Evolutionary conservation across 2,113 vertebrate genomes (phyloP), one percentile per base, ranked within the genome.

Genomic region (Melanocharis versteri): DNA sequence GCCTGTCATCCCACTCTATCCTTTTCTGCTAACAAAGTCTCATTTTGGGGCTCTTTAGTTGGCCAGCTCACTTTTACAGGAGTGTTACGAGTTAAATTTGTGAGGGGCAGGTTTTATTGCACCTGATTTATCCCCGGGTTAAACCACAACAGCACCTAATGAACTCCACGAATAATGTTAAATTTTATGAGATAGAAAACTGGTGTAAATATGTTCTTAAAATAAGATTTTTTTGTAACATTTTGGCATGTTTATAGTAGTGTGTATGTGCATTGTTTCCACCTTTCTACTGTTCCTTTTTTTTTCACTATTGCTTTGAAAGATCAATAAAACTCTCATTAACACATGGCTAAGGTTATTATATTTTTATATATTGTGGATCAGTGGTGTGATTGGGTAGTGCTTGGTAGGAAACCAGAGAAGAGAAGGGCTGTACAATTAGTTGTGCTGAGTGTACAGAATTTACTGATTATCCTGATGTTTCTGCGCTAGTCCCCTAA

Each of bases 71-170:
- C 24, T 35, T 66, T 53, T 44, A 15, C 37, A 48, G 45, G 65
- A 56, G 37, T 2, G 2, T n/a, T 53, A 8, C 0, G 1, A 39
- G 42, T 77, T 70, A 8, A 15, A 58, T 65, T 78, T n/a, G 9
- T 28, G 47, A 71, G 76, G 47, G 23, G 13, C 61, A 15, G 23
- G 11, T 82, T 75, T 75, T 45, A 37, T 24, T 83, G 65, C 33
- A 2, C n/a, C 50, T 53, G 17, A 27, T 79, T 85, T 79, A 50
- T 51, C 33, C 45, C 20, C 0, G 1, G 35, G 48, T 77, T 70
- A 70, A 56, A 20, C 42, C 42, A 24, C 27, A 61, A 5, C 42
- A 62, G 31, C 9, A 3, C 17, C 7, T 24, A 31, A 23, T 37
- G 87, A 94, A 42, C 58, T 77, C 44, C 26, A 40, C 54, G 75